phyloP scores from a whole-genome alignment of 2,113 vertebrate species.

The Dromiciops gliroides region DNA sequence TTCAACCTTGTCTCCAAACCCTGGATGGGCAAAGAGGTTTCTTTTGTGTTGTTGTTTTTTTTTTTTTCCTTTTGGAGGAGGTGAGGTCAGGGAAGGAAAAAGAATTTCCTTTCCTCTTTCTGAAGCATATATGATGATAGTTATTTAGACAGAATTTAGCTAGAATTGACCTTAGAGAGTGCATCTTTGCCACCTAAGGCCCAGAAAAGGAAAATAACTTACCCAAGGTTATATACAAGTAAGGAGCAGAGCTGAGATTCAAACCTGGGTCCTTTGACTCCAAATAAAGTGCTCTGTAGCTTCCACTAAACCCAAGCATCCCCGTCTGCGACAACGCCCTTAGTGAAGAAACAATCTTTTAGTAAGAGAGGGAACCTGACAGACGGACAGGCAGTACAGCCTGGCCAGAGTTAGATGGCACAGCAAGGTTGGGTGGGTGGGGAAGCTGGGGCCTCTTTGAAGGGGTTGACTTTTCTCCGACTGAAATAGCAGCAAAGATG shows the following conservation, averaged over 20 bases:
- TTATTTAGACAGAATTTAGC: not conserved
- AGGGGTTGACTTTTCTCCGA: not conserved
- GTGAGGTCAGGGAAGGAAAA: not conserved
- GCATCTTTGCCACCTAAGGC: not conserved
- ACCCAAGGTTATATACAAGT: not conserved
- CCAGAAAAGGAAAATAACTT: not conserved
- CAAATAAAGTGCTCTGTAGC: not conserved
- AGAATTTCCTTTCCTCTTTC: not conserved
- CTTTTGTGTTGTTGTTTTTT: not conserved
- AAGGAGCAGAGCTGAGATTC: not conserved
- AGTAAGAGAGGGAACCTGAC: not conserved
- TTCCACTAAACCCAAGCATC: not conserved
- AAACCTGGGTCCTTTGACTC: not conserved
- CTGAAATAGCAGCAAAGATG: not conserved
- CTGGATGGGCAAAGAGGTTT: not conserved
- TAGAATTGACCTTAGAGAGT: not conserved
- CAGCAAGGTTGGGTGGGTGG: not conserved
- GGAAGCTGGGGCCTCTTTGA: not conserved
- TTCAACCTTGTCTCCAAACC: not conserved
- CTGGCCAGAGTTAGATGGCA: fast-evolving
- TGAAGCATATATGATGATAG: not conserved
- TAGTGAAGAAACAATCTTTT: not conserved
- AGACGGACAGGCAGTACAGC: fast-evolving
- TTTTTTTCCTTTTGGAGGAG: not conserved
- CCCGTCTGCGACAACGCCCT: not conserved